These are phyloP conservation scores for Lagopus muta DNA, from an alignment of 2,113 vertebrate genomes.

Conservation along the genomic window DNA sequence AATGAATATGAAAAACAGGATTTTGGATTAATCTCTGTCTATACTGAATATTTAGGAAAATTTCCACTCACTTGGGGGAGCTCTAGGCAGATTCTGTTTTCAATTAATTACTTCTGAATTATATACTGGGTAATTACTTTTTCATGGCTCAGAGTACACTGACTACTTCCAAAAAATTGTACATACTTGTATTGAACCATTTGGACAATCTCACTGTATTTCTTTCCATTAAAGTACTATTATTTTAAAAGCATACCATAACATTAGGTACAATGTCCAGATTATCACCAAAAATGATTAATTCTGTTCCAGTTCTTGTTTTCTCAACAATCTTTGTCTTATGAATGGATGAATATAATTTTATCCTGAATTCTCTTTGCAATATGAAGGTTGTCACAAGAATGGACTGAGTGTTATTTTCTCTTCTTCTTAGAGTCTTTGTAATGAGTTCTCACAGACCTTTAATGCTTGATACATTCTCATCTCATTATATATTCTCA, in stretches of 20 bases:
- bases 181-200: background rate
- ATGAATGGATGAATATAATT: conserved; percentile 63
- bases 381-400: conserved; percentile 66
- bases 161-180: background rate
- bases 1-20: background rate
- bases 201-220: background rate
- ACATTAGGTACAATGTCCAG: conserved; percentile 28
- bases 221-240: background rate
- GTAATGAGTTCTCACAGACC: conserved; percentile 68
- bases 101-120: background rate
- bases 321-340: conserved; percentile 62
- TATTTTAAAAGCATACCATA: background rate
- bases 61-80: background rate
- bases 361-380: conserved; percentile 57
- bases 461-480: conserved; percentile 77
- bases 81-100: background rate
- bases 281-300: conserved; percentile 49
- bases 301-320: conserved; percentile 59
- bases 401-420: conserved; percentile 66
- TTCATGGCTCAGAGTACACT: background rate
- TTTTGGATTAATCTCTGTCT: background rate
- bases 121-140: background rate
- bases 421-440: conserved; percentile 70
- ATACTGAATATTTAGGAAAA: background rate
- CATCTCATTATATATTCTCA: conserved; percentile 76